Evolutionary conservation across 2,888 invertebrate genomes (phyloP).

Genomic region (Syritta pipiens): DNA sequence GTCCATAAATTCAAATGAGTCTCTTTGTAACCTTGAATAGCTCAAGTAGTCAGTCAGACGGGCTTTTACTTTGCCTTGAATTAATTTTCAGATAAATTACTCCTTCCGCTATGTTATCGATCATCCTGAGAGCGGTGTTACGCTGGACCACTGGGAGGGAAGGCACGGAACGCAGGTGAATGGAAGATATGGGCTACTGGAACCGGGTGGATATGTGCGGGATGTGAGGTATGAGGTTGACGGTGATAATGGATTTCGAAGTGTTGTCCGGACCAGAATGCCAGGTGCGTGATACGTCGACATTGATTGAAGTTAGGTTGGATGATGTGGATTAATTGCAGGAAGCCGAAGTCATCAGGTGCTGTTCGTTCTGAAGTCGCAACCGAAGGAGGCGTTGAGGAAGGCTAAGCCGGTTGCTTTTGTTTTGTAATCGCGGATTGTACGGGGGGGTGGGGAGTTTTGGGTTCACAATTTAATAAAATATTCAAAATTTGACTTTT

Average conservation of each 20-base stretch:
- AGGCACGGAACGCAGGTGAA: conserved; percentile 73
- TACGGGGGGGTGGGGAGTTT: background rate
- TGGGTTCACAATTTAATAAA: background rate
- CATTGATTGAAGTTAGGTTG: background rate
- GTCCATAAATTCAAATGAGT: conserved; percentile 3
- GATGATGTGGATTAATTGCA: no score
- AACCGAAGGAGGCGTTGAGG: conserved; percentile 72
- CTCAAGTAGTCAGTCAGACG: conserved; percentile 9
- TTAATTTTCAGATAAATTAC: conserved; percentile 73
- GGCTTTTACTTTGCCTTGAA: conserved; percentile 39
- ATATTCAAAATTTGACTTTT: no score
- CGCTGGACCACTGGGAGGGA: conserved; percentile 75
- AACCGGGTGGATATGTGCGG: conserved; percentile 75
- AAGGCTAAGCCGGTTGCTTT: conserved; percentile 74
- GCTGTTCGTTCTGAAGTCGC: conserved; percentile 71
- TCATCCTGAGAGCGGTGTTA: conserved; percentile 74
- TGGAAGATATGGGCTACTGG: conserved; percentile 75
- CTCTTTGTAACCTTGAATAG: conserved; percentile 29
- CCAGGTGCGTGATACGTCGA: conserved; percentile 64
- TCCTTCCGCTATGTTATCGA: conserved; percentile 75
- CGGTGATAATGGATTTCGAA: conserved; percentile 74
- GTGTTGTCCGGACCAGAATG: conserved; percentile 74
- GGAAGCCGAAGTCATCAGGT: conserved; percentile 74
- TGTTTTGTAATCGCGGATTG: conserved; percentile 58
- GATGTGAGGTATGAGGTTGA: conserved; percentile 76